These are phyloP conservation scores for Sparidentex hasta DNA, from an alignment of 2,797 vertebrate genomes.

Conservation along the genomic window DNA sequence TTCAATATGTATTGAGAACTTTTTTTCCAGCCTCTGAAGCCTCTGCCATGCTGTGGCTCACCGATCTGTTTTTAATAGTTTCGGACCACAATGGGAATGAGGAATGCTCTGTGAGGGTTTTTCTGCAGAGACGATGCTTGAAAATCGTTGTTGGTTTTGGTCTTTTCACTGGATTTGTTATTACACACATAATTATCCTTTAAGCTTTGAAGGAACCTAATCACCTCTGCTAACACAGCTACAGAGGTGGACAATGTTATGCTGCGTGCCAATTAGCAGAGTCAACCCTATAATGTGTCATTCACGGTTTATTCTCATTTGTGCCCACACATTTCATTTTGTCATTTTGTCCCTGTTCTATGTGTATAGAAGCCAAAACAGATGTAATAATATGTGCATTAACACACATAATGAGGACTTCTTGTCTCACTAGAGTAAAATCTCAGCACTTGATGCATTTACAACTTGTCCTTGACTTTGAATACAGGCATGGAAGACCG, in stretches of 20 bases:
- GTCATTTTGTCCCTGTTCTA: neutral
- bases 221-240: conserved; percentile 9
- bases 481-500: neutral
- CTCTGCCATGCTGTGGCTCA: neutral
- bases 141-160: neutral
- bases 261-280: conserved; percentile 17
- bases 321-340: no score
- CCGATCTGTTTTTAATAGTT: neutral
- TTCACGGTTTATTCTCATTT: conserved; percentile 4
- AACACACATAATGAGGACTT: neutral
- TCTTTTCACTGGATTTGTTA: neutral
- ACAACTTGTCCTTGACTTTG: neutral
- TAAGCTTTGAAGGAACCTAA: conserved; percentile 7
- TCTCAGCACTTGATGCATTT: neutral
- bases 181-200: neutral
- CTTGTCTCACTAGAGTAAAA: no score
- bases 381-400: neutral
- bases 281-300: neutral
- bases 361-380: neutral
- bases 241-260: neutral
- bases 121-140: neutral
- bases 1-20: neutral
- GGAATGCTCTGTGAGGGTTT: neutral
- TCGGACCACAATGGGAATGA: neutral
- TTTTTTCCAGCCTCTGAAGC: no score